A percentile compares a stretch with the other conserved stretches of the same genome.
phyloP scores from a whole-genome alignment of 2,113 vertebrate species.

The Corythornis madagascariensis region DNA sequence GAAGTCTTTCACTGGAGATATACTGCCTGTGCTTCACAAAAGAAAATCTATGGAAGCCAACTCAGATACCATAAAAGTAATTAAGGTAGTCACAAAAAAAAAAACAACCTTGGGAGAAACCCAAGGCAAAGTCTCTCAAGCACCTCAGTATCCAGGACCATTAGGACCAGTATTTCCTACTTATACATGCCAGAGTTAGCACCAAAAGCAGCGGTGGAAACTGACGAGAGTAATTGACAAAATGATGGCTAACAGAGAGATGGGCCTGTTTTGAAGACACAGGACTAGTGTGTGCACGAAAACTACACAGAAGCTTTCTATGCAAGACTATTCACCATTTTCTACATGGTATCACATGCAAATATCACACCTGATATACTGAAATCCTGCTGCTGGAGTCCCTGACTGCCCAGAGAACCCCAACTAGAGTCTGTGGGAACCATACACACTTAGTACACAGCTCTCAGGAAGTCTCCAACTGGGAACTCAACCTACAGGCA shows the following conservation, averaged over 20 bases:
- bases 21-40: not conserved
- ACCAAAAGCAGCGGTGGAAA: not conserved
- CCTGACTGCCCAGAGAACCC: not conserved
- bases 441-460: not conserved
- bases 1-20: not conserved
- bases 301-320: not conserved
- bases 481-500: not conserved
- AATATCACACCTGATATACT: not conserved
- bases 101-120: rapidly evolving
- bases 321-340: not conserved
- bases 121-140: not conserved
- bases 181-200: not conserved
- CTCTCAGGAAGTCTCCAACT: not conserved
- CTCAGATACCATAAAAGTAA: not conserved
- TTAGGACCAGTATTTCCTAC: not conserved
- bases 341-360: not conserved
- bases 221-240: not conserved
- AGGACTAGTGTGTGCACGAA: not conserved
- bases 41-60: not conserved
- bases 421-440: not conserved
- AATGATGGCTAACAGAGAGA: not conserved
- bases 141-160: not conserved
- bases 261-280: not conserved
- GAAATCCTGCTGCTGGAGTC: not conserved
- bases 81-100: not conserved